Evolutionary conservation across 1,140 invertebrate genomes (phyloP).

Genomic region (Conopomorpha cramerella): DNA sequence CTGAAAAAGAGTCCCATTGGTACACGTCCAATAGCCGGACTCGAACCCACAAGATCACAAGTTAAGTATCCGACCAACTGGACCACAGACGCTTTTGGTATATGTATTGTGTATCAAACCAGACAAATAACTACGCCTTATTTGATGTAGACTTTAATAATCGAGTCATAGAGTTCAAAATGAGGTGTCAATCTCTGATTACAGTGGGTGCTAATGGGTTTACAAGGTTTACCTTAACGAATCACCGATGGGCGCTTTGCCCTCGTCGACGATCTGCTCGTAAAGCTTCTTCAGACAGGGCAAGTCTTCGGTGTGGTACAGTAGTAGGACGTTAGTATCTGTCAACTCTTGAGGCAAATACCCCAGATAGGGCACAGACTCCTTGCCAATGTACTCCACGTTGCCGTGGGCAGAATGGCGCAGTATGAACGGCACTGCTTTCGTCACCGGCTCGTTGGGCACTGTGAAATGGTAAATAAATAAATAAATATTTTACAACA

Average conservation of each 20-base stretch:
- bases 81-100: not conserved
- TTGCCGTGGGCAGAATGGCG: slow-evolving; percentile 75
- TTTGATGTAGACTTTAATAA: too few relatives aligned
- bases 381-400: slow-evolving; percentile 76
- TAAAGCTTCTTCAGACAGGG: slow-evolving; percentile 80
- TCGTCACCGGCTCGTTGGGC: slow-evolving; percentile 63
- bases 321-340: slow-evolving; percentile 79
- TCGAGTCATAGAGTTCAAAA: too few relatives aligned
- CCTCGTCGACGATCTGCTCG: slow-evolving; percentile 74
- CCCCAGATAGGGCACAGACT: slow-evolving; percentile 81
- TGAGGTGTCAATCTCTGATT: not conserved
- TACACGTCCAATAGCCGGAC: too few relatives aligned
- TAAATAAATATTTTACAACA: too few relatives aligned
- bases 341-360: slow-evolving; percentile 88
- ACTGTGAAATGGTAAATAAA: slow-evolving; percentile 51
- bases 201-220: not conserved
- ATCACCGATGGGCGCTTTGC: slow-evolving; percentile 68
- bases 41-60: too few relatives aligned
- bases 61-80: too few relatives aligned
- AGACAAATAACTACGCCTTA: not conserved
- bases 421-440: slow-evolving; percentile 67
- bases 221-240: slow-evolving; percentile 33
- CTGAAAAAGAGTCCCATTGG: too few relatives aligned
- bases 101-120: not conserved
- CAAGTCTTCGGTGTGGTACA: slow-evolving; percentile 88